Evolutionary conservation across 2,888 invertebrate genomes (phyloP), one percentile per base, ranked within the genome.

Genomic region (Steromphala cineraria): DNA sequence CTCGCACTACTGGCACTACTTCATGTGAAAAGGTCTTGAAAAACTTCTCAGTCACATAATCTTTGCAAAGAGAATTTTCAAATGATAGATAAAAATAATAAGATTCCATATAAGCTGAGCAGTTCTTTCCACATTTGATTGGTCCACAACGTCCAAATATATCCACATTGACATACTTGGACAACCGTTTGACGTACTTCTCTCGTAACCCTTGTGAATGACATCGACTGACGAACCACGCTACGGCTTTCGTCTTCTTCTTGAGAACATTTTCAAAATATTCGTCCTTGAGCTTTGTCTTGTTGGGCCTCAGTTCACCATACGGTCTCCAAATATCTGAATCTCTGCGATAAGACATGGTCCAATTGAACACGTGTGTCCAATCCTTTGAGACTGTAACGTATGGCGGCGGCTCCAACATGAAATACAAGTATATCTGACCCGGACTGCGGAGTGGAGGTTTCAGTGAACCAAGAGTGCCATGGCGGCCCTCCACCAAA

Each of bases 11-110:
- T 0, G 71, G 79, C 17, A 75, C 77, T n/a, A 80, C 28, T 5
- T 71, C 75, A 40, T 76, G 19, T 17, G 78, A 55, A n/a, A 87
- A 75, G 7, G 46, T 83, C 28, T 67, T 80, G 74, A 80, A 84
- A n/a, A 80, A 40, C 40, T 84, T 84, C 76, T 84, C 84, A 8
- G 82, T 82, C 24, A 84, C 28, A 40, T 84, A 84, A 53, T 82
- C 82, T 2, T 55, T 52, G 31, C 84, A 84, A 8, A 81, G 56
- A 1, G 78, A 71, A 53, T 79, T 84, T 46, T 84, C 84, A 36
- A 84, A 84, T 3, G 82, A 21, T 15, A 84, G 77, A 52, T 80
- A 84, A 46, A 84, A 84, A 46, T 52, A 71, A 55, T 84, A 84
- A 7, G 77, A 46, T 24, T 71, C 52, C 1, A 71, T 24, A 4